Percentiles rank a stretch among this genome's conserved stretches.
These are phyloP conservation scores for Drosophila bifasciata DNA, from an alignment of 1,140 invertebrate genomes.

Conservation along the genomic window DNA sequence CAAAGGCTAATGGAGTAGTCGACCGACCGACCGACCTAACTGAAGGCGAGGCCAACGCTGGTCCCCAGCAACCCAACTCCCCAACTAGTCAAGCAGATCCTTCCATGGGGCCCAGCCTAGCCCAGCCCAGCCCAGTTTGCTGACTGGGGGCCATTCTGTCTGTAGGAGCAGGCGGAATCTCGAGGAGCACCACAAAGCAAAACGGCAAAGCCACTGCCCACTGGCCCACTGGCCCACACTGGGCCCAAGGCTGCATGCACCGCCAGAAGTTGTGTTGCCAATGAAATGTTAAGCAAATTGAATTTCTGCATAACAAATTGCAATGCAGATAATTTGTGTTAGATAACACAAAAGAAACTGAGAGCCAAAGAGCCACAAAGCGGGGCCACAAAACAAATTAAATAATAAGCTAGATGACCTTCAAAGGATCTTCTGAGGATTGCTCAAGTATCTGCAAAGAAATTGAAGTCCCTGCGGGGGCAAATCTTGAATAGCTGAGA, in stretches of 20 bases:
- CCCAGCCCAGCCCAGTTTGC: too few species aligned
- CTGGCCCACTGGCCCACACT: constrained; percentile 5
- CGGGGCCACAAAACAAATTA: constrained; percentile 38
- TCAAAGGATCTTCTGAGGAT: constrained; percentile 2
- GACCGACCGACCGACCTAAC: constrained; percentile 74
- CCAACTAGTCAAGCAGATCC: constrained; percentile 35
- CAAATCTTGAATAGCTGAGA: not conserved
- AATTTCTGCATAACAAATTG: constrained; percentile 78
- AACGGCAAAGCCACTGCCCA: constrained; percentile 45
- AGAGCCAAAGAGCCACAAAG: constrained; percentile 33
- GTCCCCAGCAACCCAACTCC: constrained; percentile 25
- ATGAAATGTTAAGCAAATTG: constrained; percentile 79
- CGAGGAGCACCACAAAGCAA: constrained; percentile 66
- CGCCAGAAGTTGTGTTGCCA: constrained; percentile 70
- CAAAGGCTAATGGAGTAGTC: constrained; percentile 82
- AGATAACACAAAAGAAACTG: constrained; percentile 48
- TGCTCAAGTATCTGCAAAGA: not conserved
- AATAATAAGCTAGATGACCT: constrained; percentile 36
- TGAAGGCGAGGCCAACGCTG: constrained; percentile 46
- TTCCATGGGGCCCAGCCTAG: constrained; percentile 1
- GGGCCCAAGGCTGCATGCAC: constrained; percentile 28
- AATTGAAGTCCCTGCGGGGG: not conserved
- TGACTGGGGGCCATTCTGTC: constrained; percentile 50
- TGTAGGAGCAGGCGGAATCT: constrained; percentile 44
- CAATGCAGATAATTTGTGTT: constrained; percentile 66